These are phyloP conservation scores for Aporophyla lueneburgensis DNA, from an alignment of 2,888 invertebrate species.

Conservation along the genomic window DNA sequence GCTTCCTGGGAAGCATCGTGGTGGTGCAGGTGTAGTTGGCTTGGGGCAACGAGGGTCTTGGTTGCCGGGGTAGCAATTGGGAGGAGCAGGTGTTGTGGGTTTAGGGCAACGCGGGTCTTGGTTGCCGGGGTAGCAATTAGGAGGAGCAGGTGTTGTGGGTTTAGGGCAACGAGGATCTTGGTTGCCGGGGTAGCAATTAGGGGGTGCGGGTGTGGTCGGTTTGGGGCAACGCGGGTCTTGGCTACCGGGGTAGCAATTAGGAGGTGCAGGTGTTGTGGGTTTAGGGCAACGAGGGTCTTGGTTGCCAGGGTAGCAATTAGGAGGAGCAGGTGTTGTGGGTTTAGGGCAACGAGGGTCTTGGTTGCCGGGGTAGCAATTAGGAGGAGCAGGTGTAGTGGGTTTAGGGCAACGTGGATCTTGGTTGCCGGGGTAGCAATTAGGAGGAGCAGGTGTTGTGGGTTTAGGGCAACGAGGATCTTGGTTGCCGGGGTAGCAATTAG, in stretches of 20 bases:
- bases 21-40: conserved; percentile 46
- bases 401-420: conserved; percentile 62
- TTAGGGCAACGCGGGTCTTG: neutral
- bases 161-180: conserved; percentile 9
- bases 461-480: too few relatives aligned
- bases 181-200: conserved; percentile 74
- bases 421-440: too few relatives aligned
- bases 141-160: neutral
- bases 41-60: conserved; percentile 7
- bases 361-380: conserved; percentile 65
- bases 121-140: neutral
- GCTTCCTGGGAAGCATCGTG: conserved; percentile 70
- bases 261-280: conserved; percentile 1
- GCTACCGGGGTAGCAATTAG: neutral
- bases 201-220: neutral
- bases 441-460: too few relatives aligned
- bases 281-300: conserved; percentile 67
- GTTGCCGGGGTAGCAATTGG: conserved; percentile 74
- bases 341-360: conserved; percentile 61
- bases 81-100: neutral
- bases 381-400: conserved; percentile 67
- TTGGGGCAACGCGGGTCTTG: neutral
- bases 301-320: conserved; percentile 68
- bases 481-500: too few relatives aligned
- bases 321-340: conserved; percentile 65